A percentile compares a stretch with the other conserved stretches of the same genome.
phyloP scores from a whole-genome alignment of 2,797 vertebrate species.

The Peromyscus melanophrys region DNA sequence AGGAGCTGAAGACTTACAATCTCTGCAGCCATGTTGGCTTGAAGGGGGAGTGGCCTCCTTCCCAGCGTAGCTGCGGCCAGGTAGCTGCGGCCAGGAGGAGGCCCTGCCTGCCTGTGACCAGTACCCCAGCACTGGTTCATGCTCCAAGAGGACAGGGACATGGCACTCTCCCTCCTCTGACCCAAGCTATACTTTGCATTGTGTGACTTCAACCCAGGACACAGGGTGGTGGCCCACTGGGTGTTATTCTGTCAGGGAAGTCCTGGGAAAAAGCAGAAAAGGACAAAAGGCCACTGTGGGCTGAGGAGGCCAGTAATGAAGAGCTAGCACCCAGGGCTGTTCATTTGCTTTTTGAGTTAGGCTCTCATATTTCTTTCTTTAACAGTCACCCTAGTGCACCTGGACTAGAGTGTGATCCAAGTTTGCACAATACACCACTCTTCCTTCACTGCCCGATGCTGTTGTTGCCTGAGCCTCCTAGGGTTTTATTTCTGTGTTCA shows the following conservation, averaged over 20 bases:
- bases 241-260: accelerated
- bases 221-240: neutral
- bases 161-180: accelerated
- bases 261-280: neutral
- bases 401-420: neutral
- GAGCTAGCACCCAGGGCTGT: accelerated
- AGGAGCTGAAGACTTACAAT: too few species aligned
- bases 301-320: too few species aligned
- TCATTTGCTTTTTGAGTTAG: accelerated
- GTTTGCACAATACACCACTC: neutral
- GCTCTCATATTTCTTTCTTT: neutral
- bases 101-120: accelerated
- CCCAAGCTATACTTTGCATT: neutral
- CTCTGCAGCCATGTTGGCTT: neutral
- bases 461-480: neutral
- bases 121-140: accelerated
- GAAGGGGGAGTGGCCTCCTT: accelerated
- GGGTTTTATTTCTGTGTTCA: neutral
- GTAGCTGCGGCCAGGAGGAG: too few species aligned
- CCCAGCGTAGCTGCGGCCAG: accelerated
- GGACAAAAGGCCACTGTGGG: accelerated
- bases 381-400: neutral
- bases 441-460: neutral
- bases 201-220: too few species aligned
- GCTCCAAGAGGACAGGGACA: neutral